These are phyloP conservation scores for Muscidifurax raptorellus DNA, from an alignment of 1,140 invertebrate genomes.

Conservation along the genomic window DNA sequence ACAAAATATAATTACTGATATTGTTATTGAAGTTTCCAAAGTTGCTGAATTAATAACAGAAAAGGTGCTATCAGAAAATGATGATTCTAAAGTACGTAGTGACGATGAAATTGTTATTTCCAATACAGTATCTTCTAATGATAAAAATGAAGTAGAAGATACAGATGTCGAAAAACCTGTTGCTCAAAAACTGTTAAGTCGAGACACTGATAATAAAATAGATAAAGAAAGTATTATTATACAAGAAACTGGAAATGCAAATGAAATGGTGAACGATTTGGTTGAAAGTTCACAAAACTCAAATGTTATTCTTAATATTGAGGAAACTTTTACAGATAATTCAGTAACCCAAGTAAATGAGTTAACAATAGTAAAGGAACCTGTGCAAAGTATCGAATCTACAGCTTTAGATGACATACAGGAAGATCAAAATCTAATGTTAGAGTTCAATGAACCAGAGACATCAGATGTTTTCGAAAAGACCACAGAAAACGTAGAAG, in stretches of 20 bases:
- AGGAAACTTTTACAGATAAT: background rate
- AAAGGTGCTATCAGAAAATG: background rate
- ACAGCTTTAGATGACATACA: constrained; percentile 30
- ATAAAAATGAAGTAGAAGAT: constrained; percentile 14
- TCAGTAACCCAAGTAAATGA: background rate
- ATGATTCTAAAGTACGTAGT: background rate
- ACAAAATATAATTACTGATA: background rate
- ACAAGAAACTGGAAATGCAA: background rate
- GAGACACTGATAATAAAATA: background rate
- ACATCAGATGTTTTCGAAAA: background rate
- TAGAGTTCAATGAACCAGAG: constrained; percentile 38
- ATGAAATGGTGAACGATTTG: background rate
- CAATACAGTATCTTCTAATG: background rate
- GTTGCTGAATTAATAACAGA: constrained; percentile 7
- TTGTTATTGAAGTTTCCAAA: background rate
- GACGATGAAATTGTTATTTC: background rate
- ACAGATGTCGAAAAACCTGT: background rate
- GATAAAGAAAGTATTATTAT: background rate
- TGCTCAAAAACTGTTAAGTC: background rate
- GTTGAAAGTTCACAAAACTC: constrained; percentile 6
- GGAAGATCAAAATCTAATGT: constrained; percentile 45
- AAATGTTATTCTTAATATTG: too few relatives aligned
- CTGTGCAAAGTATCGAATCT: background rate
- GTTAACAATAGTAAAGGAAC: background rate
- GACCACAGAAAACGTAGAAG: background rate